Evolutionary conservation across 2,888 invertebrate species (phyloP), one percentile per base, ranked within the genome.

Genomic region (Dendrolimus houi): DNA sequence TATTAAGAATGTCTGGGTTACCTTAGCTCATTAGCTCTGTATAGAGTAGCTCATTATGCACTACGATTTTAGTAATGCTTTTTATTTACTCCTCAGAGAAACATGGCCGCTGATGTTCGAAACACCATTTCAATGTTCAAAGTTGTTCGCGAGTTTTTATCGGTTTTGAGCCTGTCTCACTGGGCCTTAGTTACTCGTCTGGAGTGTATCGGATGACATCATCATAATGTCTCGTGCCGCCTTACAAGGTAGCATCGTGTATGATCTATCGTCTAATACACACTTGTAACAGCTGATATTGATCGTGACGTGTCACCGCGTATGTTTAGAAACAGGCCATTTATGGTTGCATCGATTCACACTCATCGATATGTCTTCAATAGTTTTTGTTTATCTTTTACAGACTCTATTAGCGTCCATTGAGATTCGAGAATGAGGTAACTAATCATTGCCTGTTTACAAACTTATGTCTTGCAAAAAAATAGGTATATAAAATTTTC

Each of bases 201-300:
- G 70, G 64, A 71, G 68, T 75, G 69, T 69, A 67, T 70, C 65
- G 77, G 71, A 88, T 88, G 88, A 87, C 87, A 87, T 89, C 89
- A 88, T 75, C 84, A 75, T 74, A 81, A 77, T 74, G 79, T 79
- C 78, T 76, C 71, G 76, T 76, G 74, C 77, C 68, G 73, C 89
- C 89, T 77, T 87, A 89, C 83, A 87, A 83, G 88, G 89, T 76
- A 76, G 78, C 78, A 75, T 68, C 77, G 76, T 70, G 80, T 84
- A 87, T 87, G 86, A 87, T 87, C 80, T 83, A 85, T 83, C 74
- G 74, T 69, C 71, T 75, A 74, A 71, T 74, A 74, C 72, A 69
- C 67, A 68, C 70, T 69, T 71, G 68, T 71, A 80, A 78, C 87
- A 87, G 85, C 85, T 87, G 87, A 85, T 80, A 71, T 70, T 69